These are phyloP conservation scores for Eristalinus aeneus DNA, from an alignment of 2,888 invertebrate species.

Conservation along the genomic window DNA sequence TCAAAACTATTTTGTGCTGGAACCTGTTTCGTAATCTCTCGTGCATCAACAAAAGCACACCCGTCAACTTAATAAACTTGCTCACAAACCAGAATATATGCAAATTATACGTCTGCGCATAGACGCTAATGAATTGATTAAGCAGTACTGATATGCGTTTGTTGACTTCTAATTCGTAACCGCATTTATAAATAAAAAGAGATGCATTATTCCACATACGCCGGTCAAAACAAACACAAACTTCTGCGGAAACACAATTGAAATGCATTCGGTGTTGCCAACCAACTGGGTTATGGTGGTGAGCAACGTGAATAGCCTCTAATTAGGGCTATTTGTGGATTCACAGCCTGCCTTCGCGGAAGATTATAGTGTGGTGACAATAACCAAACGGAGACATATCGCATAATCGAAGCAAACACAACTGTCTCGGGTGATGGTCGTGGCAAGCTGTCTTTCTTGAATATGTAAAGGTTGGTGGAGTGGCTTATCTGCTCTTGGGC, in stretches of 20 bases:
- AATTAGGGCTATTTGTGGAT: slow-evolving; percentile 38
- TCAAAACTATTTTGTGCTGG: neutral
- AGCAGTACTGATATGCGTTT: neutral
- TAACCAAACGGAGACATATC: slow-evolving; percentile 12
- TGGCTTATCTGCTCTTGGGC: too few species aligned
- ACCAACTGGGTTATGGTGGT: slow-evolving; percentile 23
- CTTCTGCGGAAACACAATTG: neutral
- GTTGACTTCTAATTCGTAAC: neutral
- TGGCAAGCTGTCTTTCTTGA: neutral
- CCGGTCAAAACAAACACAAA: neutral
- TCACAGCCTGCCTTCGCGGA: slow-evolving; percentile 24
- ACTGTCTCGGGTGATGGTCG: neutral
- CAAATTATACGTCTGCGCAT: neutral
- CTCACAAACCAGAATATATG: neutral
- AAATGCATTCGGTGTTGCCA: slow-evolving; percentile 12
- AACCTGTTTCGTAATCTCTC: neutral
- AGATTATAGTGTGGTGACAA: neutral
- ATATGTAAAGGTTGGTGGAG: slow-evolving; percentile 4
- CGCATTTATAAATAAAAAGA: neutral
- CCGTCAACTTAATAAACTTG: neutral
- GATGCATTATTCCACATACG: neutral
- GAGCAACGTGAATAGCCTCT: slow-evolving; percentile 28
- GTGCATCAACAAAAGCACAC: neutral
- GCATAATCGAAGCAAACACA: slow-evolving; percentile 23
- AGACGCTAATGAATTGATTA: neutral